Base-by-base conservation (phyloP, 1,140 invertebrate species). In the Matsumurasca onukii region DNA sequence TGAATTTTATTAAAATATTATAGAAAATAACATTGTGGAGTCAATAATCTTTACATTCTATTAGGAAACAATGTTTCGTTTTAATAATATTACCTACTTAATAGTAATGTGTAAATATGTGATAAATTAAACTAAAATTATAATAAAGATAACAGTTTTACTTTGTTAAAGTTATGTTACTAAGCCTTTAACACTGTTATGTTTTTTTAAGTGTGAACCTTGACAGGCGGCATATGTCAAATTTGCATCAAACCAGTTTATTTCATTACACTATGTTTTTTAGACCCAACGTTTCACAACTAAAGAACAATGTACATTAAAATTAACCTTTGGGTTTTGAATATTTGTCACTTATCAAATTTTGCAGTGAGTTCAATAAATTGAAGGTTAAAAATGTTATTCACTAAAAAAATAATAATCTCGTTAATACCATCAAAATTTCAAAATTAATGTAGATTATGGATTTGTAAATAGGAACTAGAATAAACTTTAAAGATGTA, bases 11-110 rank as follows among this genome's bases (percentile, higher is more conserved):
- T 59, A n/a, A n/a, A n/a, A n/a, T n/a, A n/a, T 24, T 59, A 13
- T 24, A 59, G 12, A 25, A 59, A 59, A 59, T 59, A 59, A 59
- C 55, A 59, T 59, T 59, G 55, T 59, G 55, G 24, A 59, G 55
- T 59, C 55, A 59, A 59, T 59, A 59, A 27, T 22, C 30, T 22
- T 59, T 5, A 59, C 25, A 24, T 59, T 59, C 24, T 59, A 22
- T 59, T 25, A 5, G 15, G 9, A 59, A 59, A 3, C 9, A 59
- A 22, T 9, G 3, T 22, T 22, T 22, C n/a, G 15, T 22, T 5
- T 27, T 52, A 5, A 5, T n/a, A 5, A n/a, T 13, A n/a, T 5
- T 52, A n/a, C 12, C 22, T 52, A 15, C 5, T 52, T 52, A 5
- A 52, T 52, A 22, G 5, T 5, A 5, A 22, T 24, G 49, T 52